phyloP scores from a whole-genome alignment of 2,113 vertebrate species.

The Bungarus multicinctus region DNA sequence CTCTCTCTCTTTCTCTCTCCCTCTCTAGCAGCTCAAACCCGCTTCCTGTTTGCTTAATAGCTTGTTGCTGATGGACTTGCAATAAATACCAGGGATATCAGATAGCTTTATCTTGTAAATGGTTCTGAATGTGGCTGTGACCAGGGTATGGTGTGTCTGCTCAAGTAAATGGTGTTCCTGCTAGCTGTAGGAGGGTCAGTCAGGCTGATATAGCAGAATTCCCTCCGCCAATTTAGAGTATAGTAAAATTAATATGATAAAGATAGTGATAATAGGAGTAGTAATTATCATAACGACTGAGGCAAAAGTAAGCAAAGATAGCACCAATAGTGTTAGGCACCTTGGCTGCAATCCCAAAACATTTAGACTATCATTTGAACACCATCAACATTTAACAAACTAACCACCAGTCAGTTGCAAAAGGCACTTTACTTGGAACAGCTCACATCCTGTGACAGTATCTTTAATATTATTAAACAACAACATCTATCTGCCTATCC shows the following conservation, averaged over 20 bases:
- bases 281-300: neutral
- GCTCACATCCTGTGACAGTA: neutral
- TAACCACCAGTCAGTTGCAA: neutral
- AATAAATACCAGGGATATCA: accelerated
- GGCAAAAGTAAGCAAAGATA: neutral
- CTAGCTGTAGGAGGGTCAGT: neutral
- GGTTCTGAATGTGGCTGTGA: neutral
- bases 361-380: neutral
- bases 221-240: neutral
- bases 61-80: neutral
- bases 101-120: neutral
- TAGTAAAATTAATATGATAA: neutral
- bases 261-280: neutral
- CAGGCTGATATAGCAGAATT: neutral
- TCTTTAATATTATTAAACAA: neutral
- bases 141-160: neutral
- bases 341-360: neutral
- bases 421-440: neutral
- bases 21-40: neutral
- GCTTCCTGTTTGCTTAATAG: neutral
- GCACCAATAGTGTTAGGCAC: neutral
- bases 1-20: neutral
- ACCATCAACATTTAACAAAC: neutral
- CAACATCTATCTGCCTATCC: neutral
- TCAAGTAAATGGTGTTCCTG: neutral